Percentiles rank a stretch among this genome's conserved stretches.
Conservation (phyloP, 2,113 vertebrate genomes). For the Leucopternis melanops region DNA sequence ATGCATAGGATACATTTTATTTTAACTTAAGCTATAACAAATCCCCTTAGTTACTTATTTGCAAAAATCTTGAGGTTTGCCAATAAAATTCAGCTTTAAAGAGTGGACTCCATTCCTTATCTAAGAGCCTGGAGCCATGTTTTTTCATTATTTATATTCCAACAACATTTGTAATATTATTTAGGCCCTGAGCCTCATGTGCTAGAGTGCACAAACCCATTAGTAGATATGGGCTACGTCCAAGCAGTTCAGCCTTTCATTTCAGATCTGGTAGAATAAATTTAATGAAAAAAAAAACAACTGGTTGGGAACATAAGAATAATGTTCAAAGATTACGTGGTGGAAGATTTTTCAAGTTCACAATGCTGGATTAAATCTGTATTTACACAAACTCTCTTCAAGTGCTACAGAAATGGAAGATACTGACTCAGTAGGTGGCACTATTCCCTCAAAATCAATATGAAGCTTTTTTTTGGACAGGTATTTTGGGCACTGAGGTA, state of each 20-base stretch:
- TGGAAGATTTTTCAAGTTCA: not conserved
- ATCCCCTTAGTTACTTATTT: not conserved
- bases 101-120: not conserved
- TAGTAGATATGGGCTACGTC: not conserved
- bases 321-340: not conserved
- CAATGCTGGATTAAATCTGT: not conserved
- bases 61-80: not conserved
- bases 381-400: not conserved
- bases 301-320: not conserved
- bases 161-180: not conserved
- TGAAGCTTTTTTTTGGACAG: not conserved
- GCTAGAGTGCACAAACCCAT: not conserved
- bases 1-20: not conserved
- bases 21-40: not conserved
- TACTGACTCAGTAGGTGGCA: slow-evolving; percentile 30
- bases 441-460: slow-evolving; percentile 24
- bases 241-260: not conserved
- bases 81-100: not conserved
- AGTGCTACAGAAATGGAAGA: not conserved
- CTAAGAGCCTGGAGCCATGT: not conserved
- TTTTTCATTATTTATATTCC: not conserved
- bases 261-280: not conserved
- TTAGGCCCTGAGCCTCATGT: not conserved
- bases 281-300: not conserved
- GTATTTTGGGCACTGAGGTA: not conserved